Evolutionary conservation across 1,140 invertebrate genomes (phyloP).

Genomic region (Belonocnema kinseyi): DNA sequence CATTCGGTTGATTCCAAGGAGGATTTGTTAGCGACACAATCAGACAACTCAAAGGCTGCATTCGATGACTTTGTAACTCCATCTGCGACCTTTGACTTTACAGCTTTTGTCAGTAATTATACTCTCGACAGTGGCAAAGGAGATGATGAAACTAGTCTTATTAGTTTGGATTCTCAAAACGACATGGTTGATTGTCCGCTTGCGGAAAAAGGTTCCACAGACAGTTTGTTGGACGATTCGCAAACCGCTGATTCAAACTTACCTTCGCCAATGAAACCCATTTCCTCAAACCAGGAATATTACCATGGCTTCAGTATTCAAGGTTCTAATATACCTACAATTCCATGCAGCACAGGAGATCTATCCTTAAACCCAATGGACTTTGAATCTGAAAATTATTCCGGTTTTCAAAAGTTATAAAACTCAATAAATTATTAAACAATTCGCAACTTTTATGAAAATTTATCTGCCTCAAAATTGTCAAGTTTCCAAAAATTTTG

Average conservation of each 20-base stretch:
- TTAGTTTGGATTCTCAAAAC: conserved; percentile 77
- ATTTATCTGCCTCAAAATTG: not conserved
- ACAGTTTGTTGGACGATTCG: conserved; percentile 74
- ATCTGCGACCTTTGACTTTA: conserved; percentile 72
- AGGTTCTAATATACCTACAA: conserved; percentile 82
- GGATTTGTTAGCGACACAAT: conserved; percentile 45
- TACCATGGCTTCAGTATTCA: conserved; percentile 83
- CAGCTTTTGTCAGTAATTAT: conserved; percentile 68
- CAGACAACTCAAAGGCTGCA: conserved; percentile 58
- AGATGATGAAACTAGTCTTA: conserved; percentile 71
- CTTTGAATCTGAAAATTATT: conserved; percentile 58
- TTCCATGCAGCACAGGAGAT: conserved; percentile 84
- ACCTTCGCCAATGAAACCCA: conserved; percentile 78
- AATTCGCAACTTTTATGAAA: not conserved
- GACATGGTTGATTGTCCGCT: conserved; percentile 62
- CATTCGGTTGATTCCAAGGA: conserved; percentile 56
- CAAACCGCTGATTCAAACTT: conserved; percentile 77
- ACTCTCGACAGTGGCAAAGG: conserved; percentile 65
- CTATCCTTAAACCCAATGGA: conserved; percentile 64
- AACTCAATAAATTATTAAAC: conserved; percentile 45
- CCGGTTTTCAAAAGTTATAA: conserved; percentile 56
- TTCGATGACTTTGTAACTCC: conserved; percentile 70
- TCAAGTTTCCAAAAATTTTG: not conserved
- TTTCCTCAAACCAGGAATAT: conserved; percentile 74
- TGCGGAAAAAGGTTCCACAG: conserved; percentile 53